phyloP scores from a whole-genome alignment of 2,113 vertebrate species.

The Cervus canadensis region DNA sequence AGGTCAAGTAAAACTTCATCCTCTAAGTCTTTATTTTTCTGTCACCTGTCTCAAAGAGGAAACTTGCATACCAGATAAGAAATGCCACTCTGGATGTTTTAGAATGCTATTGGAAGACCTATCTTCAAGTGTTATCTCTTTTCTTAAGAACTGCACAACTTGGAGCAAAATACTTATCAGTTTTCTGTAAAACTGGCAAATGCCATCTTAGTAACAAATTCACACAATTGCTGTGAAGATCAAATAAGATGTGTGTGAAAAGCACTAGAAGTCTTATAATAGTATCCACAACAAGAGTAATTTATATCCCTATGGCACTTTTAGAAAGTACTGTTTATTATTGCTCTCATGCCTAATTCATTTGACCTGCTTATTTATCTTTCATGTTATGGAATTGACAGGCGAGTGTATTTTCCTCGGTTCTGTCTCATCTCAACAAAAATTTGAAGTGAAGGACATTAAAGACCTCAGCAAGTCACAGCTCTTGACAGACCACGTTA shows the following conservation, averaged over 20 bases:
- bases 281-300: neutral
- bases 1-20: neutral
- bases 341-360: neutral
- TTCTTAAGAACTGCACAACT: neutral
- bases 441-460: neutral
- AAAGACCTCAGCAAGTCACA: neutral
- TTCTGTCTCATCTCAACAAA: neutral
- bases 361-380: neutral
- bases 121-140: neutral
- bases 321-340: neutral
- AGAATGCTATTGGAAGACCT: neutral
- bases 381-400: neutral
- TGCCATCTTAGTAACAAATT: constrained; percentile 30
- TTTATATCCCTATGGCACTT: neutral
- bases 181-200: constrained; percentile 37
- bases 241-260: constrained; percentile 7
- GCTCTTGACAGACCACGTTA: neutral
- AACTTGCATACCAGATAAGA: neutral
- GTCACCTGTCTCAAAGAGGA: neutral
- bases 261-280: neutral
- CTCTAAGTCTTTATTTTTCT: neutral
- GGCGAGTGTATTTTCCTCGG: neutral
- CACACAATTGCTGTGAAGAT: neutral
- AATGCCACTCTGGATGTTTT: neutral
- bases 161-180: constrained; percentile 9